phyloP scores from a whole-genome alignment of 2,113 vertebrate species.

The Vicugna pacos region DNA sequence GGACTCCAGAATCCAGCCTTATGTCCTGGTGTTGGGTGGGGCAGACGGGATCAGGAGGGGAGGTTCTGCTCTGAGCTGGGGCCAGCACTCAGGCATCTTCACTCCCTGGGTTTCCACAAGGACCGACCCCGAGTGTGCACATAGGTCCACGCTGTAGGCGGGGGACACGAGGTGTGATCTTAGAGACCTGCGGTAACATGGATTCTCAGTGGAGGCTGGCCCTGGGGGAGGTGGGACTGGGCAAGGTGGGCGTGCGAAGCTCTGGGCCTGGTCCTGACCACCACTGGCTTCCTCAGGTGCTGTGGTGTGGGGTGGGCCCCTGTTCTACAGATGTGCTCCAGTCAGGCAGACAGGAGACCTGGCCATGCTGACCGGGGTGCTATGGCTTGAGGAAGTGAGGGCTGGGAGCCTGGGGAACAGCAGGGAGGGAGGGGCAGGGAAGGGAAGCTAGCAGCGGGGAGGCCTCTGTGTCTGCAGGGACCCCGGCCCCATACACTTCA shows the following conservation, averaged over 20 bases:
- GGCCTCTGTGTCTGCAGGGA: too few relatives aligned
- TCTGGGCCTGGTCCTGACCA: too few relatives aligned
- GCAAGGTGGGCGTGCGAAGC: background rate
- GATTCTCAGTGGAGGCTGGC: background rate
- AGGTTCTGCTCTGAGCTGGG: background rate
- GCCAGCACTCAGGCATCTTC: background rate
- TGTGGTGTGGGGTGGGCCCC: too few relatives aligned
- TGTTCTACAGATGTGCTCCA: too few relatives aligned
- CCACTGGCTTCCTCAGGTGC: background rate
- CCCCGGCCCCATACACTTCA: background rate
- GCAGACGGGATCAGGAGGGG: background rate
- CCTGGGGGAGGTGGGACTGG: background rate
- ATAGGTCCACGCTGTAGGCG: background rate
- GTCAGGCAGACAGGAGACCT: too few relatives aligned
- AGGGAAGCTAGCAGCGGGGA: too few relatives aligned
- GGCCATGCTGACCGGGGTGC: too few relatives aligned
- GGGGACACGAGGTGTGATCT: background rate
- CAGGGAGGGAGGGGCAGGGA: too few relatives aligned
- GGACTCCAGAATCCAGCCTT: background rate
- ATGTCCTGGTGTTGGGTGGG: background rate
- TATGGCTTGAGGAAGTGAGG: too few relatives aligned
- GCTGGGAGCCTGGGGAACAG: too few relatives aligned
- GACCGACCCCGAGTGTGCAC: background rate
- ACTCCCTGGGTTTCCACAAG: background rate
- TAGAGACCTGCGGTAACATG: background rate